Evolutionary conservation across 2,797 vertebrate species (phyloP).

Genomic region (Bovichtus variegatus): DNA sequence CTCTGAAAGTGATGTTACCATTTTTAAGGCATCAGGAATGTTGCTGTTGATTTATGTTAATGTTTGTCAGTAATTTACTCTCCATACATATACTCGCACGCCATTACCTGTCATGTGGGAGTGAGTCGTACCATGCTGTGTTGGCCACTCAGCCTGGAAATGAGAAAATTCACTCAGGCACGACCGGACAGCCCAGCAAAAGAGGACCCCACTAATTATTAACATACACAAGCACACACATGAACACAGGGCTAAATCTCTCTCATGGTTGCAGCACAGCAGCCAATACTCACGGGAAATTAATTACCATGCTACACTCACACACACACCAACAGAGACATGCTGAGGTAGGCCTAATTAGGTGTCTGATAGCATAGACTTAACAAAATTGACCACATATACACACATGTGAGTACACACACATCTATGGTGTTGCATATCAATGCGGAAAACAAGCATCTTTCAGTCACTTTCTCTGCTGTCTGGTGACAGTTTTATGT

Average conservation of each 20-base stretch:
- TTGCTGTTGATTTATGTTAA: conserved; percentile 34
- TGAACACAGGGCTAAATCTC: conserved; percentile 32
- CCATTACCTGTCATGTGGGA: conserved; percentile 42
- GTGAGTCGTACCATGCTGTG: conserved; percentile 38
- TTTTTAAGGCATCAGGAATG: background rate
- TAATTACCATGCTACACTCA: conserved; percentile 68
- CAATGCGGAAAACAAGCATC: conserved; percentile 33
- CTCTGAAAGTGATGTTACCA: background rate
- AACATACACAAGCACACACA: conserved; percentile 46
- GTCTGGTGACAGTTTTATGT: conserved; percentile 28
- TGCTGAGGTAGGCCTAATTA: conserved; percentile 80
- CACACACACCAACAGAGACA: conserved; percentile 50
- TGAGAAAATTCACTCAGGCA: conserved; percentile 78
- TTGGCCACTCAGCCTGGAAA: conserved; percentile 71
- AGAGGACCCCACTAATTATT: conserved; percentile 63
- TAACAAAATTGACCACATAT: conserved; percentile 54
- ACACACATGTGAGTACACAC: conserved; percentile 35
- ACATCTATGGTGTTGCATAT: conserved; percentile 52
- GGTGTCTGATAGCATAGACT: conserved; percentile 61
- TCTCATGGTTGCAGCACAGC: conserved; percentile 43
- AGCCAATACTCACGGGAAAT: conserved; percentile 69
- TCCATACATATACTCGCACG: conserved; percentile 8
- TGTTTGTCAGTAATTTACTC: conserved; percentile 35
- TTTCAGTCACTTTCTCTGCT: conserved; percentile 35
- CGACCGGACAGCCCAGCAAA: conserved; percentile 59